Base-by-base conservation (phyloP, 2,888 invertebrate genomes). In the Pristionchus exspectatus region DNA sequence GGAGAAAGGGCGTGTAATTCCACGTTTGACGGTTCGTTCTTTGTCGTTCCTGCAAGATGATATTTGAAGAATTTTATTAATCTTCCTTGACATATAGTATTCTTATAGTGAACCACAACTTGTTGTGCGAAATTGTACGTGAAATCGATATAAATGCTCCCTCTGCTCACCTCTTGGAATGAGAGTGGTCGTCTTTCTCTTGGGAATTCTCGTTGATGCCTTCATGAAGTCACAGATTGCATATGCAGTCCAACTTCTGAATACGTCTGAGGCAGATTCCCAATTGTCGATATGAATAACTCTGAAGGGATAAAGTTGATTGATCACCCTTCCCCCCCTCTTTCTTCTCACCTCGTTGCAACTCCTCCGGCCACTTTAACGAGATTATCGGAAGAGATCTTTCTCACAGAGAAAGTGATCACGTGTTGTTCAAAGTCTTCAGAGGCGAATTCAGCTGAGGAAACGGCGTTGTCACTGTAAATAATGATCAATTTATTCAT, bases 251-350 rank as follows among this genome's bases (percentile, higher is more conserved):
- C 94, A 94, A 87, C 93, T 93, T 86, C 91, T 91, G 91, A 94
- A 94, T 7, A 94, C 89, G 50, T 94, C 93, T 77, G 91, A 91
- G 44, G 91, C 90, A 27, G 92, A 92, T n/a, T 90, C 90, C 94
- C 94, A 94, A 84, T 94, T 90, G 44, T 92, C 92, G n/a, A 94
- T 92, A 90, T 94, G 94, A 88, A 94, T 91, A 0, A 94, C 94
- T 90, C 94, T 93, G 90, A 87, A 92, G 2, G 27, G 86, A 21
- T n/a, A 33, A 74, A 30, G 38, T n/a, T 30, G 69, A n/a, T 69
- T 30, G n/a, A 33, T 56, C 44, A 33, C 12, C 27, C 24, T 59
- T 59, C 44, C 27, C 21, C 18, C 44, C n/a, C 44, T 44, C n/a
- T 33, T 50, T 44, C 77, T 38, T 44, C 77, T 72, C 81, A 92